Percentiles rank a stretch among this genome's conserved stretches.
Conservation (phyloP, 1,140 invertebrate species). For the Physella acuta region DNA sequence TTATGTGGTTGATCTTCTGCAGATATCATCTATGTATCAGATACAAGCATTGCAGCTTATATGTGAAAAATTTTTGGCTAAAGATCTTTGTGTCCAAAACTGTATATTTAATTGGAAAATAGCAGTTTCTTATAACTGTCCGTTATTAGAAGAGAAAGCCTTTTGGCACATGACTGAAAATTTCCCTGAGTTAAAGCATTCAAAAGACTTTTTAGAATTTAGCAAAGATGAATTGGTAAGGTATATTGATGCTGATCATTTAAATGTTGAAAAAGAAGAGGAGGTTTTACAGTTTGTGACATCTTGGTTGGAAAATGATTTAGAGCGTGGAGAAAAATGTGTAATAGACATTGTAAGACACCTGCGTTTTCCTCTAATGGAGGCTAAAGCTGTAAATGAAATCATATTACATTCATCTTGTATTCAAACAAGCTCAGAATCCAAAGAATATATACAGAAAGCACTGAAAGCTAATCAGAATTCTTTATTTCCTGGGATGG, state of each 20-base stretch:
- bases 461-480: conserved; percentile 15
- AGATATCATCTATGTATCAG: conserved; percentile 81
- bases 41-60: conserved; percentile 79
- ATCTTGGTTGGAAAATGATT: conserved; percentile 35
- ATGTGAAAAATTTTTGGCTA: conserved; percentile 82
- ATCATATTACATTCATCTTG: not conserved
- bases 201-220: conserved; percentile 37
- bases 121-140: conserved; percentile 73
- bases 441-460: conserved; percentile 24
- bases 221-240: conserved; percentile 34
- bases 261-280: conserved; percentile 46
- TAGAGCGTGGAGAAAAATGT: conserved; percentile 14
- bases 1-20: conserved; percentile 78
- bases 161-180: conserved; percentile 34
- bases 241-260: conserved; percentile 36
- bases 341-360: conserved; percentile 26
- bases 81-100: conserved; percentile 87
- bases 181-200: conserved; percentile 34
- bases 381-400: conserved; percentile 12
- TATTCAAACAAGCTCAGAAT: conserved; percentile 15
- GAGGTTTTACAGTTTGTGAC: conserved; percentile 33
- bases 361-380: conserved; percentile 30
- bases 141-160: conserved; percentile 28
- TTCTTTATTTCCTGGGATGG: not conserved
- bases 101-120: conserved; percentile 86